Evolutionary conservation across 2,113 vertebrate genomes (phyloP).

Genomic region (Narcine bancroftii): DNA sequence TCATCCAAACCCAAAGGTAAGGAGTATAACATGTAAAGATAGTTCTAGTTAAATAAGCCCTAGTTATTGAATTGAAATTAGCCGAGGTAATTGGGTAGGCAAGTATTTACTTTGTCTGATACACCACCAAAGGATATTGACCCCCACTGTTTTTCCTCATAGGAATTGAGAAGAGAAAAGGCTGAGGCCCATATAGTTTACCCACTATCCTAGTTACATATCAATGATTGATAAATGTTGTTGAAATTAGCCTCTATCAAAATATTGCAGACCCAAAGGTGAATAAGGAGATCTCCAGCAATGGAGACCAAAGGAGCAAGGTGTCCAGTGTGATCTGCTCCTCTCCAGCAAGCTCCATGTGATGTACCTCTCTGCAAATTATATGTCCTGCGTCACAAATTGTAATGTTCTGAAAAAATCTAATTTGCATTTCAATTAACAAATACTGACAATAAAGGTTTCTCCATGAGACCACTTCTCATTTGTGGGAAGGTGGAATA

Average conservation of each 20-base stretch:
- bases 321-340: background rate
- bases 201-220: background rate
- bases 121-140: too few species aligned
- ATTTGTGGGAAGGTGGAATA: too few species aligned
- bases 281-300: background rate
- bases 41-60: background rate
- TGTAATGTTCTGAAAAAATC: background rate
- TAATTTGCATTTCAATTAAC: background rate
- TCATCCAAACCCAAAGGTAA: constrained; percentile 89
- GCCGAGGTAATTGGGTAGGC: background rate
- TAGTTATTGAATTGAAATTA: background rate
- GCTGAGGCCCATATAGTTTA: too few species aligned
- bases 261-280: background rate
- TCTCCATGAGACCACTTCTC: background rate
- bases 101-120: too few species aligned
- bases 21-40: background rate
- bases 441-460: background rate
- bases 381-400: background rate
- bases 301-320: background rate
- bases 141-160: too few species aligned
- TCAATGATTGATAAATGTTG: background rate
- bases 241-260: background rate
- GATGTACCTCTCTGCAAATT: background rate
- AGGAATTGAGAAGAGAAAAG: too few species aligned
- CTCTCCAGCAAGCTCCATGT: background rate